Evolutionary conservation across 2,113 vertebrate genomes (phyloP), one percentile per base, ranked within the genome.

Genomic region (Australoheros scitulus): DNA sequence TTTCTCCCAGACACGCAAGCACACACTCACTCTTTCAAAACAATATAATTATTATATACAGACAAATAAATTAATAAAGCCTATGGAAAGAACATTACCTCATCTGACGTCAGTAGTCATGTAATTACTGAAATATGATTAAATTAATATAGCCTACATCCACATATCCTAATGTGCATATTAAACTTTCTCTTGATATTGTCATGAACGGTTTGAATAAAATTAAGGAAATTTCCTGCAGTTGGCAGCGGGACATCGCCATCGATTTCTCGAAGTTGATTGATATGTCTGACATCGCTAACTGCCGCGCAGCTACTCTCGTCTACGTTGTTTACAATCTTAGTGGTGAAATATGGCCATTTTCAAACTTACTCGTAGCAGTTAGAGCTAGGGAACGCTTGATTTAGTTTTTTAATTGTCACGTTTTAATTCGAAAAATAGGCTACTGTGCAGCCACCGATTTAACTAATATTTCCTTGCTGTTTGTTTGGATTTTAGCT

Each of bases 311-410:
- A 56, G 82, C 86, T 94, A 85, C 81, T 94, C 83, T 43, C 6
- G 93, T 79, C 94, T 95, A 76, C 13, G 50, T 89, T 95, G 94
- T 96, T 95, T 94, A 95, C 94, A 95, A 85, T 92, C 81, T 89
- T 55, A 32, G n/a, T 57, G 50, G 65, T 34, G 74, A 84, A 94
- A 93, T 87, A 95, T 95, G 94, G 94, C 94, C 82, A 90, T 26
- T 88, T 61, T 87, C 64, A 64, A 90, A 88, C 86, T 83, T 59
- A 64, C 58, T 76, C 17, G 22, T 64, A 20, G 24, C 64, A 86
- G 75, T 83, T 81, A 87, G 60, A 79, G 52, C 61, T 77, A 22
- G 2, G 24, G 36, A 79, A 76, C 32, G 17, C 17, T 13, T 17
- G 2, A 15, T 0, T 26, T 56, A 10, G 20, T 41, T 24, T 11